Percentiles rank a stretch among this genome's conserved stretches.
phyloP scores from a whole-genome alignment of 35 echinoderm and acorn worm species.

The Lytechinus variegatus region DNA sequence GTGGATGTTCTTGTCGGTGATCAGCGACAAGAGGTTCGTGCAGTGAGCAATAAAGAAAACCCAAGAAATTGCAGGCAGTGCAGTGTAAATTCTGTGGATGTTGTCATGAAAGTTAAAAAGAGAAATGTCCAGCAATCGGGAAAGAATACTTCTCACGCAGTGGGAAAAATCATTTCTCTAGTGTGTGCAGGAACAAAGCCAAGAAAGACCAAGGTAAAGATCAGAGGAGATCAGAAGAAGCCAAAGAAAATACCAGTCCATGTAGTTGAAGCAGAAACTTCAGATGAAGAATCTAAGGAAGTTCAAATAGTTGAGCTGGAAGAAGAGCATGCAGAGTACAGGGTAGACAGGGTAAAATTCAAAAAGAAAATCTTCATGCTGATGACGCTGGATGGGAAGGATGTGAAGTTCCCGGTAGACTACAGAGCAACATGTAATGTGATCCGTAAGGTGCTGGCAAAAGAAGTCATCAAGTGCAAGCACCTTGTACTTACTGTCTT shows the following conservation, averaged over 20 bases:
- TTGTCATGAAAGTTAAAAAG: slow-evolving; percentile 27
- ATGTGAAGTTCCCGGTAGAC: slow-evolving; percentile 58
- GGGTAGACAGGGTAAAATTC: too few relatives aligned
- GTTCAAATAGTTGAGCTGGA: too few relatives aligned
- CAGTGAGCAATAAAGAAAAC: background rate
- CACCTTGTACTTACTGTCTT: slow-evolving; percentile 76
- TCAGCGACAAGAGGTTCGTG: too few relatives aligned
- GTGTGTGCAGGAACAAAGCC: background rate
- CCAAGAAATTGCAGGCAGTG: background rate
- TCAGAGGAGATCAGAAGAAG: background rate
- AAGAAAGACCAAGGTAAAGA: background rate
- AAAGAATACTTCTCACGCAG: slow-evolving; percentile 38
- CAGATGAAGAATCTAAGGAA: too few relatives aligned
- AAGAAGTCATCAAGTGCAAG: slow-evolving; percentile 48
- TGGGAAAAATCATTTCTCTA: slow-evolving; percentile 53
- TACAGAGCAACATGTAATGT: slow-evolving; percentile 59
- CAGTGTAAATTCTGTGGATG: slow-evolving; percentile 70
- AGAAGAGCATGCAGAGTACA: too few relatives aligned
- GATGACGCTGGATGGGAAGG: slow-evolving; percentile 16
- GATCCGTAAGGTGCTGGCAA: background rate
- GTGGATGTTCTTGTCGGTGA: too few relatives aligned
- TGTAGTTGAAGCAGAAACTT: background rate
- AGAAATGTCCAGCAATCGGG: slow-evolving; percentile 62
- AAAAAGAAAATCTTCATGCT: too few relatives aligned
- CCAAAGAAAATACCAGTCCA: background rate